A percentile compares a stretch with the other conserved stretches of the same genome.
Conservation (phyloP, 1,140 invertebrate species). For the Drosophila littoralis region DNA sequence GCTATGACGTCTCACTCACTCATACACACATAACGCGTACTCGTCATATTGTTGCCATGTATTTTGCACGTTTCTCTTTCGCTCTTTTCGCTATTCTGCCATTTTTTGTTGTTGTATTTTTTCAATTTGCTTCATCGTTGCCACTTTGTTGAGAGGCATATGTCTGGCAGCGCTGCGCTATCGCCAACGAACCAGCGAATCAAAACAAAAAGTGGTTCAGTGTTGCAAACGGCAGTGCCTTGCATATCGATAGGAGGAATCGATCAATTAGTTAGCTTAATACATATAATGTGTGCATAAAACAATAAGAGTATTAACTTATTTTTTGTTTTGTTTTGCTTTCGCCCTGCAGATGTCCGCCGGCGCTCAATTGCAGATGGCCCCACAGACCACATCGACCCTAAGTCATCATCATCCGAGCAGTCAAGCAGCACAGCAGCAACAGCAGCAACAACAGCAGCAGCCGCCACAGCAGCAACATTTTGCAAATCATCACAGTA, state of each 20-base stretch:
- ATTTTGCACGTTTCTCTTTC: slow-evolving; percentile 54
- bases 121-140: slow-evolving; percentile 55
- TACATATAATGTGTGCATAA: neutral
- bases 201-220: slow-evolving; percentile 71
- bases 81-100: slow-evolving; percentile 42
- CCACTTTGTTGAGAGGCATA: slow-evolving; percentile 59
- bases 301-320: neutral
- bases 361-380: slow-evolving; percentile 97
- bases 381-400: slow-evolving; percentile 94
- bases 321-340: slow-evolving; percentile 35
- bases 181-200: slow-evolving; percentile 59
- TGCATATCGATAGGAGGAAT: slow-evolving; percentile 28
- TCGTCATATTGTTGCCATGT: slow-evolving; percentile 43
- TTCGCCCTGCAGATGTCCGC: slow-evolving; percentile 93
- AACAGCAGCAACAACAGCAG: slow-evolving; percentile 59
- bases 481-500: slow-evolving; percentile 74
- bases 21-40: slow-evolving; percentile 15
- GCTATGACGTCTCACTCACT: slow-evolving; percentile 49
- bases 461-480: slow-evolving; percentile 62
- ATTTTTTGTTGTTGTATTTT: slow-evolving; percentile 22
- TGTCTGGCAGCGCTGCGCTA: slow-evolving; percentile 34
- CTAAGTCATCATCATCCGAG: slow-evolving; percentile 88
- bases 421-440: slow-evolving; percentile 65
- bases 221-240: slow-evolving; percentile 38
- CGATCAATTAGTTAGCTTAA: slow-evolving; percentile 13